phyloP scores from a whole-genome alignment of 2,797 vertebrate species.

The Onychomys leucogaster region DNA sequence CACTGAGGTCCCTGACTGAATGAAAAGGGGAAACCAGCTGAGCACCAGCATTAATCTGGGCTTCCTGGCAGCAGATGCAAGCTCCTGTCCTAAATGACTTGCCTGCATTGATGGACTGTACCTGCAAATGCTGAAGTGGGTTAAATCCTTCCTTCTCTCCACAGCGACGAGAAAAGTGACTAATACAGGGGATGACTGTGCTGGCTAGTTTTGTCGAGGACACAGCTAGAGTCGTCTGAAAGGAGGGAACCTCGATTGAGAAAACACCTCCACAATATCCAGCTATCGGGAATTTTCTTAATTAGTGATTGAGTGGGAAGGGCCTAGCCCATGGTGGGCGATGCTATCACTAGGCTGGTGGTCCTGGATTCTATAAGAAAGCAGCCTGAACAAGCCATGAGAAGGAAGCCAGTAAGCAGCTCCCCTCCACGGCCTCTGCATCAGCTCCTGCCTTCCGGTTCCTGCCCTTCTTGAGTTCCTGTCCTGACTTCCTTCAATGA shows the following conservation, averaged over 20 bases:
- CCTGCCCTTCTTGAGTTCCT: background rate
- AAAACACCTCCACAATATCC: background rate
- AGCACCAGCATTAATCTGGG: background rate
- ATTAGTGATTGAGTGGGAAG: background rate
- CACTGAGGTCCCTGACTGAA: background rate
- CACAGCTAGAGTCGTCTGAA: background rate
- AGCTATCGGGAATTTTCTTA: background rate
- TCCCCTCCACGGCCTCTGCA: background rate
- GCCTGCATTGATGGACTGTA: background rate
- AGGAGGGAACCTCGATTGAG: background rate
- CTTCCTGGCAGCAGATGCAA: background rate
- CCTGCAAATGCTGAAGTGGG: background rate
- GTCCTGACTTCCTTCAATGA: background rate
- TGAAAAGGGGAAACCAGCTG: background rate
- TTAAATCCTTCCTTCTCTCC: background rate
- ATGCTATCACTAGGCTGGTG: background rate
- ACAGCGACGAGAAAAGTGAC: background rate
- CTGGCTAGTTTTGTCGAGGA: background rate
- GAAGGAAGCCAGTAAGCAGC: background rate
- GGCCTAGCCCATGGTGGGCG: background rate
- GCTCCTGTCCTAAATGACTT: background rate
- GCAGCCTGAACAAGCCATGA: background rate
- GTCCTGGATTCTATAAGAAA: background rate
- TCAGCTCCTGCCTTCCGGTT: too few relatives aligned
- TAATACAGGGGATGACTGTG: too few relatives aligned